These are phyloP conservation scores for Cryptotis parvus DNA, from an alignment of 2,113 vertebrate species.

Conservation along the genomic window DNA sequence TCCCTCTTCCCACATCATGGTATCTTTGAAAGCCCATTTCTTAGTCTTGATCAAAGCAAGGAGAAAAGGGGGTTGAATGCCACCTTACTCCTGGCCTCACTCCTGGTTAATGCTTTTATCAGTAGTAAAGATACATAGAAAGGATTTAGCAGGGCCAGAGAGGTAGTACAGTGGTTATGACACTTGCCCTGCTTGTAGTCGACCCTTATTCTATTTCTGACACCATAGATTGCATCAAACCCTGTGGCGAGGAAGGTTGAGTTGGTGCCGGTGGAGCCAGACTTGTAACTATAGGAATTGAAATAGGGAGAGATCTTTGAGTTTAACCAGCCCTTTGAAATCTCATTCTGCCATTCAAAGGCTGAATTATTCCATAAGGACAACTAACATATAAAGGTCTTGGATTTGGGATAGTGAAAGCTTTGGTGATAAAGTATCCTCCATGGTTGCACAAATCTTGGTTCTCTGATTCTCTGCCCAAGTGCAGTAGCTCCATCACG, in stretches of 20 bases:
- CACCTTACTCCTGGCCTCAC: neutral
- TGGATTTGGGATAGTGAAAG: neutral
- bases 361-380: neutral
- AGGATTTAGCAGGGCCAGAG: neutral
- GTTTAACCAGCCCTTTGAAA: neutral
- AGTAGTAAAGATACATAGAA: too few species aligned
- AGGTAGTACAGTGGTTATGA: neutral
- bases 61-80: fast-evolving
- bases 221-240: too few species aligned
- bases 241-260: neutral
- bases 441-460: neutral
- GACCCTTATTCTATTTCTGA: too few species aligned
- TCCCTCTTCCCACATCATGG: fast-evolving
- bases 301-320: neutral
- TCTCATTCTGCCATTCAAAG: neutral
- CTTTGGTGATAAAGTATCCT: neutral
- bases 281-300: neutral
- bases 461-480: neutral
- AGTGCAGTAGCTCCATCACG: neutral
- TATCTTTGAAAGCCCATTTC: too few species aligned
- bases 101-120: neutral
- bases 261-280: too few species aligned
- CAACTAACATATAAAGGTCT: neutral
- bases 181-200: too few species aligned
- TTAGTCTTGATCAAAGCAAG: neutral